These are phyloP conservation scores for Villa cingulata DNA, from an alignment of 2,888 invertebrate genomes.

Conservation along the genomic window DNA sequence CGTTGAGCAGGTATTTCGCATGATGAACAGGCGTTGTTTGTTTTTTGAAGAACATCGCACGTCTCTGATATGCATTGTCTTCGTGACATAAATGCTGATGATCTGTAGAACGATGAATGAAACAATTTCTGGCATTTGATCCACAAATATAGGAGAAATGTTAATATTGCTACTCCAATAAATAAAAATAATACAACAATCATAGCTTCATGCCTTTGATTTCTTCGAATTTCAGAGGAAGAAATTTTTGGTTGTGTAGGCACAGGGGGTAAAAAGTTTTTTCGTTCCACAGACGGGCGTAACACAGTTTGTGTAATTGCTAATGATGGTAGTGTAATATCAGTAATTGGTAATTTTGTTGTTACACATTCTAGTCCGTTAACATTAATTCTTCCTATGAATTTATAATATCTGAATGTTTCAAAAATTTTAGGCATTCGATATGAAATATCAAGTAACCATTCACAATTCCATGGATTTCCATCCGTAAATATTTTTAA, in stretches of 20 bases:
- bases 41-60: background rate
- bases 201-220: conserved; percentile 27
- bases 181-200: conserved; percentile 32
- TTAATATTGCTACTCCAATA: conserved; percentile 28
- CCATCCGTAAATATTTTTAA: conserved; percentile 24
- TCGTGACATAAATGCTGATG: background rate
- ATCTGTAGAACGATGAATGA: conserved; percentile 5
- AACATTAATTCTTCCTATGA: conserved; percentile 31
- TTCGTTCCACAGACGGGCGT: too few relatives aligned
- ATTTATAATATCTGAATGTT: conserved; percentile 29
- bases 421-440: conserved; percentile 27
- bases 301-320: too few relatives aligned
- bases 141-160: conserved; percentile 29
- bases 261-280: too few relatives aligned
- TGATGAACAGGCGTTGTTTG: background rate
- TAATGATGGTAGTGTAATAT: background rate
- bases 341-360: background rate
- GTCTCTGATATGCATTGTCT: background rate
- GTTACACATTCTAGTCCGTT: conserved; percentile 27
- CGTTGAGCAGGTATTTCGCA: background rate
- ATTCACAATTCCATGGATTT: conserved; percentile 32
- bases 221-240: conserved; percentile 24
- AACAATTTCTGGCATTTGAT: conserved; percentile 25
- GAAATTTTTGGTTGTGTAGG: background rate
- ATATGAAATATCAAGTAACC: conserved; percentile 27